Base-by-base conservation (phyloP, 2,797 vertebrate species). In the Percopsis omiscomaycus region DNA sequence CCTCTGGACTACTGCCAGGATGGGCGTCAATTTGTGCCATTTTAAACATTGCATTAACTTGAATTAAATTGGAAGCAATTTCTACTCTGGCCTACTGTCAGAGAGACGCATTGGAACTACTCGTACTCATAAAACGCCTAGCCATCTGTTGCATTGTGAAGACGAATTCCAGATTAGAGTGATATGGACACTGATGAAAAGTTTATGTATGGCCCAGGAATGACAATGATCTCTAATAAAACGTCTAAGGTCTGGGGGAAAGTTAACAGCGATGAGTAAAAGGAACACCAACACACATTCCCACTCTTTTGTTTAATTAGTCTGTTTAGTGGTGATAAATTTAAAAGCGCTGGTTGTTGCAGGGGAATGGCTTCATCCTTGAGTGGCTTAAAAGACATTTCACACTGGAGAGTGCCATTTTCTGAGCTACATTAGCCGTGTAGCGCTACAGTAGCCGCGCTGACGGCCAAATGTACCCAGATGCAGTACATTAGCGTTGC, bases 371-470 rank as follows among this genome's bases (percentile, higher is more conserved):
- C 75, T 76, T 86, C 86, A 80, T 76, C 76, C 74, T 74, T 75
- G 79, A 86, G 78, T 73, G 75, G 64, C 79, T 82, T 64, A 76
- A 81, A 84, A 83, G 77, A 89, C 75, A 87, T 86, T 90, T 91
- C 77, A 83, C 81, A 74, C 70, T 69, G 53, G 80, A 88, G 80
- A 56, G 84, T 71, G 82, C 80, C 75, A 70, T 88, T 87, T 85
- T 80, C 74, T 80, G 70, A 89, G 90, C 87, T 84, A 85, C 86
- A 88, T 88, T 91, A 89, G 89, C 77, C 64, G 64, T 69, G 72
- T 77, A 75, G 22, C 22, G 1, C 22, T 22, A 22, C 22, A 22
- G 22, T 22, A 22, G 83, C 70, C 59, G 27, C 66, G 75, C 82
- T 69, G 76, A 78, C 59, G 64, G 75, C 66, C 81, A 85, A 72